phyloP scores from a whole-genome alignment of 2,113 vertebrate species.

The Siphamia tubifer region DNA sequence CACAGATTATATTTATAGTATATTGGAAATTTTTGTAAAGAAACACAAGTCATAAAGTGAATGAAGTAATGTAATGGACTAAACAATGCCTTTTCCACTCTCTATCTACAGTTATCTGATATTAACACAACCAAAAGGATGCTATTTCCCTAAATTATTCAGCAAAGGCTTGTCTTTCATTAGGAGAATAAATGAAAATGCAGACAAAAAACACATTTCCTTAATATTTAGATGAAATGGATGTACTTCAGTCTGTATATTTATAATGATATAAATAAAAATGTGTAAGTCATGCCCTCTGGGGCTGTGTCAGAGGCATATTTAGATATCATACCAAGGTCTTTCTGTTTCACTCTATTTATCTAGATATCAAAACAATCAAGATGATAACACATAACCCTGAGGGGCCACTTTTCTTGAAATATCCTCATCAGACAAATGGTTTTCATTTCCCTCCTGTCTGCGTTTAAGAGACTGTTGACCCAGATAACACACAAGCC shows the following conservation, averaged over 20 bases:
- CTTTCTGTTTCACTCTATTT: slow-evolving; percentile 3
- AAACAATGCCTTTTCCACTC: too few species aligned
- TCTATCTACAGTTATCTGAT: too few species aligned
- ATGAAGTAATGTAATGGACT: too few species aligned
- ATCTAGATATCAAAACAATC: slow-evolving; percentile 3
- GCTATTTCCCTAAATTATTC: neutral
- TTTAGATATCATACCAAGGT: neutral
- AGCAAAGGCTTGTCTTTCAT: neutral
- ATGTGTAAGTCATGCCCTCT: neutral
- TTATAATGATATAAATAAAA: neutral
- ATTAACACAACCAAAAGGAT: too few species aligned
- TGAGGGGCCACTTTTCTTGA: slow-evolving; percentile 21
- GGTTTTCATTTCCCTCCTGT: neutral
- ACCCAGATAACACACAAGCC: slow-evolving; percentile 29
- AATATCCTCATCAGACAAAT: slow-evolving; percentile 49
- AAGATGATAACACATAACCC: neutral
- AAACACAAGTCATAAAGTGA: too few species aligned
- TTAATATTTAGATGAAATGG: neutral
- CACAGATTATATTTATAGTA: too few species aligned
- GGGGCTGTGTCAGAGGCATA: neutral
- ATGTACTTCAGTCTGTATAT: neutral
- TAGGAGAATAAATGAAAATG: neutral
- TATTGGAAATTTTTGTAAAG: too few species aligned
- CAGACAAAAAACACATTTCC: neutral
- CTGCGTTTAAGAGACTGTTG: slow-evolving; percentile 26